Evolutionary conservation across 1,140 invertebrate genomes (phyloP), one percentile per base, ranked within the genome.

Genomic region (Drosophila aff.): DNA sequence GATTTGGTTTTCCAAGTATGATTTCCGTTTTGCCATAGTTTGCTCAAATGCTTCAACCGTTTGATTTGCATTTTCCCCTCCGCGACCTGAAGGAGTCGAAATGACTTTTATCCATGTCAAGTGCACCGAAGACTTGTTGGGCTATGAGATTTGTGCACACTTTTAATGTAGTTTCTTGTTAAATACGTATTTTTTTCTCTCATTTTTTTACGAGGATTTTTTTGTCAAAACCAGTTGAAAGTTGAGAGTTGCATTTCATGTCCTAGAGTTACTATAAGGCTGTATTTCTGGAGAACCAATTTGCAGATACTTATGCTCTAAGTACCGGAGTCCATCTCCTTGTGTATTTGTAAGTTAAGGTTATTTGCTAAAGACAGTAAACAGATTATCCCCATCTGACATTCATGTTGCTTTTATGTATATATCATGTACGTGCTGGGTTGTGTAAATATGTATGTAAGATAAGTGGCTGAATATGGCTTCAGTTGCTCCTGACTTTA

Each of bases 21-120:
- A 66, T 66, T 75, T 47, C n/a, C 52, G 31, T 67, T 74, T 44
- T 44, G 40, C 65, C 53, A 71, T 80, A 60, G 60, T 87, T 89
- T 87, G 83, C 83, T 89, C 68, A 66, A 87, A 50, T 59, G 84
- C 80, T 89, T 83, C 63, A 46, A 66, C 18, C 21, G 40, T 72
- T 85, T 85, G 23, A 44, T 79, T 89, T 81, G 75, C 81, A 74
- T 64, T 57, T 44, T 49, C 33, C 55, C 63, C 44, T 31, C 31
- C 43, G 52, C 46, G 28, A 31, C 28, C 43, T 64, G 47, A 67
- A 60, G 41, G 41, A 76, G 62, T 59, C 18, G 53, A 36, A 38
- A 55, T 13, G 46, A 16, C 23, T 44, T 59, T 40, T 41, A 26
- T 64, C 40, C 53, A 46, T 80, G 33, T 61, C 38, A 63, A 87